These are phyloP conservation scores for Drosophila yakuba DNA, from an alignment of 1,140 invertebrate species.

Conservation along the genomic window DNA sequence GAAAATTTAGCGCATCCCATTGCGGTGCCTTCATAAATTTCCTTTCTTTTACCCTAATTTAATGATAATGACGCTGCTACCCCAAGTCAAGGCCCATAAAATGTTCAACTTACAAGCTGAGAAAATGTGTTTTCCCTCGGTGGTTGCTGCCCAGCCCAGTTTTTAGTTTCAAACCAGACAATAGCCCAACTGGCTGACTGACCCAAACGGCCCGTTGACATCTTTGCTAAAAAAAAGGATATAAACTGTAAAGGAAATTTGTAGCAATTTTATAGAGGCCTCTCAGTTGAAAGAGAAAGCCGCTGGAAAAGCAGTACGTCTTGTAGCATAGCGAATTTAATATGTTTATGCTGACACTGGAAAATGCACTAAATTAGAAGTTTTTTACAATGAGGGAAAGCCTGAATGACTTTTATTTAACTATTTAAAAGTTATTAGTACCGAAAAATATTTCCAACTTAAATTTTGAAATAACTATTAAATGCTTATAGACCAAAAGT, in stretches of 20 bases:
- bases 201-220: conserved; percentile 41
- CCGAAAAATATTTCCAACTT: too few species aligned
- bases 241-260: conserved; percentile 59
- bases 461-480: too few species aligned
- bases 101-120: conserved; percentile 78
- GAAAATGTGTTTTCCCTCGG: conserved; percentile 63
- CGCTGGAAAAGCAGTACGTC: conserved; percentile 1
- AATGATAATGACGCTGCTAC: conserved; percentile 68
- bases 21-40: conserved; percentile 72
- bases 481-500: too few species aligned
- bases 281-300: neutral
- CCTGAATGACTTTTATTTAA: too few species aligned
- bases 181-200: conserved; percentile 45
- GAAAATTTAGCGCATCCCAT: conserved; percentile 77
- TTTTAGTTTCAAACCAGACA: conserved; percentile 46
- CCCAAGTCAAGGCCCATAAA: conserved; percentile 74
- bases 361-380: conserved; percentile 8
- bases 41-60: conserved; percentile 75
- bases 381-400: too few species aligned
- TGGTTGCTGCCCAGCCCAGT: conserved; percentile 52
- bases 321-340: conserved; percentile 59
- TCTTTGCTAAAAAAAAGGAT: conserved; percentile 60
- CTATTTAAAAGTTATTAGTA: too few species aligned
- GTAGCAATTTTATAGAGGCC: conserved; percentile 59
- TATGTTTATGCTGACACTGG: conserved; percentile 37